These are phyloP conservation scores for Diorhabda carinulata DNA, from an alignment of 1,140 invertebrate genomes.

Conservation along the genomic window DNA sequence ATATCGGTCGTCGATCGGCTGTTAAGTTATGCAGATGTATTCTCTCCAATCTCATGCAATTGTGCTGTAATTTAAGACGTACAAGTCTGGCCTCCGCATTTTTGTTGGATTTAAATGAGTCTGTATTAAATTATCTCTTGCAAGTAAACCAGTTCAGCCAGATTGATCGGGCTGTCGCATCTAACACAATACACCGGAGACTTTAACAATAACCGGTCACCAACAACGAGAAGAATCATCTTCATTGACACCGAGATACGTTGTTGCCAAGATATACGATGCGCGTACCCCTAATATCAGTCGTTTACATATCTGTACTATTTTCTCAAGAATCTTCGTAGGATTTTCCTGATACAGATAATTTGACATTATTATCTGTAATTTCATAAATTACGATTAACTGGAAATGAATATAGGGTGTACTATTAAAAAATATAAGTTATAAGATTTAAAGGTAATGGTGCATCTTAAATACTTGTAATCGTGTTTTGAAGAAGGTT, in stretches of 20 bases:
- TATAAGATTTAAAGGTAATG: too few species aligned
- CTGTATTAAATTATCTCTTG: slow-evolving; percentile 41
- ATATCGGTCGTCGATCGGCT: slow-evolving; percentile 41
- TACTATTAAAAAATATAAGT: too few species aligned
- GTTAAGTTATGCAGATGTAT: slow-evolving; percentile 46
- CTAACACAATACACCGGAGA: slow-evolving; percentile 25
- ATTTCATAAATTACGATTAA: too few species aligned
- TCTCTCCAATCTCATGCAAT: slow-evolving; percentile 44
- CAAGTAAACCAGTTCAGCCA: slow-evolving; percentile 35
- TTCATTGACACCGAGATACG: slow-evolving; percentile 16
- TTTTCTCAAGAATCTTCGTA: too few species aligned
- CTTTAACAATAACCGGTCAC: slow-evolving; percentile 30
- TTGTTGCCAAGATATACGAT: background rate
- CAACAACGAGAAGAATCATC: slow-evolving; percentile 12
- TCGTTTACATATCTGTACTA: too few species aligned
- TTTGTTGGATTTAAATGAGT: slow-evolving; percentile 42
- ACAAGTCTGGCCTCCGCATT: slow-evolving; percentile 37
- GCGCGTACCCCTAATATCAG: too few species aligned
- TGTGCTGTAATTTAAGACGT: slow-evolving; percentile 45
- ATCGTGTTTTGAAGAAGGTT: too few species aligned
- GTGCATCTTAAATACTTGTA: too few species aligned
- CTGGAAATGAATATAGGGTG: too few species aligned
- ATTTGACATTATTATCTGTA: too few species aligned
- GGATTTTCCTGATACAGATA: too few species aligned
- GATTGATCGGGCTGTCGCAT: slow-evolving; percentile 33